Percentiles rank a stretch among this genome's conserved stretches.
These are phyloP conservation scores for Xanthorhoe spadicearia DNA, from an alignment of 2,888 invertebrate genomes.

Conservation along the genomic window DNA sequence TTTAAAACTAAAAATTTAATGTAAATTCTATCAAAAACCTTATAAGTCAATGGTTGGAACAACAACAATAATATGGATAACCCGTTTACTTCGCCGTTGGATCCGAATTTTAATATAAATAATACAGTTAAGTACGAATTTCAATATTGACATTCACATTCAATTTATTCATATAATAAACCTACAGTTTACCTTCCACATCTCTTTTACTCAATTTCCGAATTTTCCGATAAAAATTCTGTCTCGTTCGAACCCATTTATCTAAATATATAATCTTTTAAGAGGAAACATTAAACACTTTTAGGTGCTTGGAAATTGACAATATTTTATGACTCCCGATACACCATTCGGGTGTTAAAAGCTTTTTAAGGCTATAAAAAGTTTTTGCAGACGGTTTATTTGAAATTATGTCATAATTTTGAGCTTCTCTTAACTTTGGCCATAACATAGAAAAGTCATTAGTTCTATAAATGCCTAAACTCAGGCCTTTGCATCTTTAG, in stretches of 20 bases:
- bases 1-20: not conserved
- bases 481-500: too few species aligned
- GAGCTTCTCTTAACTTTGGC: slow-evolving; percentile 29
- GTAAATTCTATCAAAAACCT: not conserved
- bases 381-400: slow-evolving; percentile 42
- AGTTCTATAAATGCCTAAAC: too few species aligned
- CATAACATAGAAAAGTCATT: too few species aligned
- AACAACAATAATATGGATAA: not conserved
- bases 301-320: slow-evolving; percentile 44
- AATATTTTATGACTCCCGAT: slow-evolving; percentile 46
- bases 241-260: slow-evolving; percentile 36
- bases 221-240: slow-evolving; percentile 38
- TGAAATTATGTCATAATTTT: slow-evolving; percentile 41
- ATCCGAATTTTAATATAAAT: not conserved
- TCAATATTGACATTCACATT: slow-evolving; percentile 13
- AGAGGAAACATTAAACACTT: slow-evolving; percentile 39
- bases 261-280: slow-evolving; percentile 41
- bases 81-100: not conserved
- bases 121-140: not conserved
- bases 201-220: slow-evolving; percentile 36
- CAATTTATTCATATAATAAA: slow-evolving; percentile 22
- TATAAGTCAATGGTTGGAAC: not conserved
- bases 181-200: slow-evolving; percentile 20
- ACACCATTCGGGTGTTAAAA: slow-evolving; percentile 47
- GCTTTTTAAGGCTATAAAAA: slow-evolving; percentile 44